phyloP scores from a whole-genome alignment of 37 sponge, comb jelly and placozoan species.

The Halisarca cf. caerulea region DNA sequence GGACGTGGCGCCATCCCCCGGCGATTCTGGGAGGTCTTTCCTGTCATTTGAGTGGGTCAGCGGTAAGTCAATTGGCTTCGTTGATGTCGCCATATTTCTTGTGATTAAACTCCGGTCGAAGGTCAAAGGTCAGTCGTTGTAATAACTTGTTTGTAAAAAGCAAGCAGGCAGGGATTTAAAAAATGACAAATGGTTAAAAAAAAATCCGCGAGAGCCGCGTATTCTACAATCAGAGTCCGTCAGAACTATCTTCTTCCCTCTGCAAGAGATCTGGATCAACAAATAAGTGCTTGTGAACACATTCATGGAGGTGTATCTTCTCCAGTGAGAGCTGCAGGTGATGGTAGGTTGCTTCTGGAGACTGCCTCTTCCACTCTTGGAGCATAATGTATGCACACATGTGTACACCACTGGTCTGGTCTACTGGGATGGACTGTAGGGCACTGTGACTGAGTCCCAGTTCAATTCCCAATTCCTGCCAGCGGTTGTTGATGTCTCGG shows the following conservation, averaged over 20 bases:
- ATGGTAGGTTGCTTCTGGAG: conserved; percentile 25
- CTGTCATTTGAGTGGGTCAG: background rate
- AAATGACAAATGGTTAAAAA: no score
- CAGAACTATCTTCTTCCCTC: background rate
- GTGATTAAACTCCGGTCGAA: no score
- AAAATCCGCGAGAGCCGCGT: background rate
- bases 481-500: conserved; percentile 15
- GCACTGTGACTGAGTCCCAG: conserved; percentile 36
- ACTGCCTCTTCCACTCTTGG: conserved; percentile 62
- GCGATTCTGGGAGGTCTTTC: background rate
- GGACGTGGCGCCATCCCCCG: background rate
- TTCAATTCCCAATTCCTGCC: conserved; percentile 41
- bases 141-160: no score
- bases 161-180: no score
- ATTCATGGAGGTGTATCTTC: conserved; percentile 26
- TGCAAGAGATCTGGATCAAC: background rate
- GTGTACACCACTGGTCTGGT: conserved; percentile 19
- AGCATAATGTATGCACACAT: conserved; percentile 50
- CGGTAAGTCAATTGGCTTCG: background rate
- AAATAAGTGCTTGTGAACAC: conserved; percentile 21
- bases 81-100: no score
- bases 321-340: conserved; percentile 35
- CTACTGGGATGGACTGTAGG: conserved; percentile 21
- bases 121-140: no score
- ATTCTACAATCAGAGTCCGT: background rate